Evolutionary conservation across 2,113 vertebrate species (phyloP).

Genomic region (Lamprologus ornatipinnis): DNA sequence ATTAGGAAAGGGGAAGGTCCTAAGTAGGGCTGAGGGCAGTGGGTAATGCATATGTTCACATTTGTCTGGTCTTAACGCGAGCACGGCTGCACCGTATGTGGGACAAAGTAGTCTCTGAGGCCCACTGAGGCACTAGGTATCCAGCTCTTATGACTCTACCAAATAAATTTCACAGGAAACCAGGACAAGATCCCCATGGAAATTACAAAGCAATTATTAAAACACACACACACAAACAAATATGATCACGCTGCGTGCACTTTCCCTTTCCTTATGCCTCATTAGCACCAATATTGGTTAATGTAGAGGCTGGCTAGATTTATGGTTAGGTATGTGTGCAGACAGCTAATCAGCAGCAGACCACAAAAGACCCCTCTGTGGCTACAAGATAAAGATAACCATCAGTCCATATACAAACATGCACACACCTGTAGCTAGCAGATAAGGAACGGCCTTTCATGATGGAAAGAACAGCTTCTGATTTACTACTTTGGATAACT

Average conservation of each 20-base stretch:
- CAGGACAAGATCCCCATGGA: constrained; percentile 8
- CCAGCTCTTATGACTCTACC: not conserved
- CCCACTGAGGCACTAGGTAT: constrained; percentile 1
- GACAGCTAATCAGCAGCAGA: constrained; percentile 49
- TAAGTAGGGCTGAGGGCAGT: not conserved
- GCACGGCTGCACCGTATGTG: not conserved
- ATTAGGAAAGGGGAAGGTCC: constrained; percentile 11
- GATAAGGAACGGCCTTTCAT: constrained; percentile 56
- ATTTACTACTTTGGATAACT: constrained; percentile 71
- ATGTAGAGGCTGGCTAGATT: constrained; percentile 41
- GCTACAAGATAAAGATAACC: constrained; percentile 56
- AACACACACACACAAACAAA: not conserved
- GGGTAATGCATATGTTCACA: constrained; percentile 14
- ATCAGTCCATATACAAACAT: constrained; percentile 20
- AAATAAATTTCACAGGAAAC: constrained; percentile 20
- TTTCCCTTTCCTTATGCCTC: constrained; percentile 27
- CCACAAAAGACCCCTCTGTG: constrained; percentile 45
- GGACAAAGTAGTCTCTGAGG: not conserved
- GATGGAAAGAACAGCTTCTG: constrained; percentile 65
- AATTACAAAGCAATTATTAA: constrained; percentile 26
- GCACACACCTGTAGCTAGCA: constrained; percentile 58
- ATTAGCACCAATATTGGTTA: constrained; percentile 46
- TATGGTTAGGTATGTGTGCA: constrained; percentile 38
- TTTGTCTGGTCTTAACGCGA: not conserved
- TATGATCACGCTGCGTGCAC: not conserved